These are phyloP conservation scores for Tricholauxania praeusta DNA, from an alignment of 2,888 invertebrate genomes.

Conservation along the genomic window DNA sequence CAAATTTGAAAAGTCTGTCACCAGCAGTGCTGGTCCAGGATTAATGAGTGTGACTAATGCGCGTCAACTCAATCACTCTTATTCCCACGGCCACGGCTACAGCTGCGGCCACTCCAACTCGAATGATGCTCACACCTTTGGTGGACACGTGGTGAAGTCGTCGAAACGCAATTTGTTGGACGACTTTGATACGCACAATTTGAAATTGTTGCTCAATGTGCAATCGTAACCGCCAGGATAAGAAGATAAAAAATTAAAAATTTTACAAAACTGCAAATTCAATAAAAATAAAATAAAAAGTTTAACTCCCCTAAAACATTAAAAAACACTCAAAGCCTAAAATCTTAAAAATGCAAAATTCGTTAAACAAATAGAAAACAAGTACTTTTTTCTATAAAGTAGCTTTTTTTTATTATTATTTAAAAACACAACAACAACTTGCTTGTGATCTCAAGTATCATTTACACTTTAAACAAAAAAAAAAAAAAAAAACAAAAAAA, in stretches of 20 bases:
- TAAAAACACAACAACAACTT: slow-evolving; percentile 50
- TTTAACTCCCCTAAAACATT: slow-evolving; percentile 17
- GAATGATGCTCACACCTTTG: slow-evolving; percentile 44
- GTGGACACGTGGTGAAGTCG: slow-evolving; percentile 57
- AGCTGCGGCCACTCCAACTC: slow-evolving; percentile 30
- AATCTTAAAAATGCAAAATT: slow-evolving; percentile 35
- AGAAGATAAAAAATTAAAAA: slow-evolving; percentile 33
- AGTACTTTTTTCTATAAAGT: slow-evolving; percentile 45
- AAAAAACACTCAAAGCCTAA: slow-evolving; percentile 38
- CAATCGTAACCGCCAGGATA: slow-evolving; percentile 65
- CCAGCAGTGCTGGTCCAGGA: slow-evolving; percentile 58
- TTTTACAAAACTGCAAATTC: slow-evolving; percentile 33
- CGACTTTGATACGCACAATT: slow-evolving; percentile 71
- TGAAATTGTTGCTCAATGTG: slow-evolving; percentile 76
- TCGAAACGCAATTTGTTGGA: slow-evolving; percentile 66
- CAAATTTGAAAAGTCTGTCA: slow-evolving; percentile 39
- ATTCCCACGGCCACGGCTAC: not conserved
- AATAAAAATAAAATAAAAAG: slow-evolving; percentile 39
- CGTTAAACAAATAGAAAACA: slow-evolving; percentile 32
- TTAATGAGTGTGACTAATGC: slow-evolving; percentile 50
- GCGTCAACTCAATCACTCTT: slow-evolving; percentile 43
- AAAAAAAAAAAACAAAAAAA: slow-evolving; percentile 18
- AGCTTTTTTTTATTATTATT: slow-evolving; percentile 22
- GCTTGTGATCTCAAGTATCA: slow-evolving; percentile 65
- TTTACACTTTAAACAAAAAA: slow-evolving; percentile 31